Base-by-base conservation (phyloP, 1,140 invertebrate genomes). In the Stenopsyche tienmushanensis region DNA sequence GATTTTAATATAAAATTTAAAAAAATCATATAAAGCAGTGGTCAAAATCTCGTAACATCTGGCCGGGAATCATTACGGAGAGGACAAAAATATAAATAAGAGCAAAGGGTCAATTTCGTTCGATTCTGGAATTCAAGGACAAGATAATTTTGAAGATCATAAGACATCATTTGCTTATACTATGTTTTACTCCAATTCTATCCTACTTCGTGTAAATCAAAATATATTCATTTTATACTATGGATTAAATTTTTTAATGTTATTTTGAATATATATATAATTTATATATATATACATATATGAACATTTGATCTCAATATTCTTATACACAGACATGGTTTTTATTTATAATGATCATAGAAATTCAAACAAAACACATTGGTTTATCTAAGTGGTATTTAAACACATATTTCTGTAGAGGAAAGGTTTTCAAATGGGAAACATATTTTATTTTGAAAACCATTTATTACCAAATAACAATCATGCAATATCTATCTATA, bases 81-180 rank as follows among this genome's bases (percentile, higher is more conserved):
- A n/a, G n/a, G n/a, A n/a, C n/a, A 34, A 34, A 34, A 34, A 34
- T 34, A 34, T 34, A 34, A 34, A 34, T 34, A 34, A 34, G 5
- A n/a, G n/a, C n/a, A n/a, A n/a, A n/a, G n/a, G n/a, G n/a, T n/a
- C n/a, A n/a, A n/a, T n/a, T n/a, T n/a, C n/a, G n/a, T 34, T 34
- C 13, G 5, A 34, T 34, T 34, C 29, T 34, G 5, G 29, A 34
- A 34, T 7, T 34, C 29, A 34, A 70, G 60, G 29, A 64, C 59
- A 54, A 34, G 34, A 65, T 64, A 60, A 47, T 67, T 70, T 66
- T 70, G 68, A 70, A 70, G 68, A 70, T 70, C 68, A 70, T 70
- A 70, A 70, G 68, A 70, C 68, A 70, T 70, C 65, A 66, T 67
- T 70, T 70, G 34, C 65, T 70, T 70, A 66, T 47, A 20, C 50